Percentiles rank a stretch among this genome's conserved stretches.
Conservation (phyloP, 1,140 invertebrate genomes). For the Belonocnema kinseyi region DNA sequence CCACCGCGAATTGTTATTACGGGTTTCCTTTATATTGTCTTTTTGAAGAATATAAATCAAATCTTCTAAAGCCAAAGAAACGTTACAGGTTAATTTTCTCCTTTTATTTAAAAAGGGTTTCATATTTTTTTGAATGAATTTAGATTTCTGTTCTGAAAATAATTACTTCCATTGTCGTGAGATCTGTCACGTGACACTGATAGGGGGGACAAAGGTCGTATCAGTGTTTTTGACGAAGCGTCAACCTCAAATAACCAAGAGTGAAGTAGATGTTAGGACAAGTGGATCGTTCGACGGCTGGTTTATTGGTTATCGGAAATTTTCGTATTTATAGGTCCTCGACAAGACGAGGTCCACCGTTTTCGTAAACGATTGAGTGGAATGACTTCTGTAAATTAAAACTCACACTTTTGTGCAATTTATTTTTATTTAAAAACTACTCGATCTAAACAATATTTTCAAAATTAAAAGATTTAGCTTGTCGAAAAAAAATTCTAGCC, state of each 20-base stretch:
- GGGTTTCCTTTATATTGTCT: too few species aligned
- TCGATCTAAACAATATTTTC: too few species aligned
- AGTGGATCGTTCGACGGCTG: constrained; percentile 65
- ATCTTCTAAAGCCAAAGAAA: too few species aligned
- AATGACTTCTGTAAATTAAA: background rate
- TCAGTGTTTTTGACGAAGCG: constrained; percentile 66
- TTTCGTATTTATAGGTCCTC: constrained; percentile 61
- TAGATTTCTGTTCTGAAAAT: constrained; percentile 53
- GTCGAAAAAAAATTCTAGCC: too few species aligned
- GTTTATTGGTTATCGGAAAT: constrained; percentile 68
- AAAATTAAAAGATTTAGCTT: too few species aligned
- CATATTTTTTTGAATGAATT: background rate
- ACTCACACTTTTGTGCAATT: constrained; percentile 27
- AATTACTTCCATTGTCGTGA: constrained; percentile 60
- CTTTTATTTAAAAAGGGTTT: background rate
- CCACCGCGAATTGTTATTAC: too few species aligned
- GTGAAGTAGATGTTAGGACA: constrained; percentile 61
- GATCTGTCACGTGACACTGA: constrained; percentile 54
- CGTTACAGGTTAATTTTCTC: background rate
- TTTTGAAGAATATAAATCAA: too few species aligned
- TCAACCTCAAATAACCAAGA: constrained; percentile 61
- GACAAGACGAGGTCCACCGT: constrained; percentile 49
- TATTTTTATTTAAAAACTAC: too few species aligned
- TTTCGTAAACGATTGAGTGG: too few species aligned
- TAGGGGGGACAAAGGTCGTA: constrained; percentile 64